Conservation (phyloP, 2,113 vertebrate species). For the Ailuropoda melanoleuca region DNA sequence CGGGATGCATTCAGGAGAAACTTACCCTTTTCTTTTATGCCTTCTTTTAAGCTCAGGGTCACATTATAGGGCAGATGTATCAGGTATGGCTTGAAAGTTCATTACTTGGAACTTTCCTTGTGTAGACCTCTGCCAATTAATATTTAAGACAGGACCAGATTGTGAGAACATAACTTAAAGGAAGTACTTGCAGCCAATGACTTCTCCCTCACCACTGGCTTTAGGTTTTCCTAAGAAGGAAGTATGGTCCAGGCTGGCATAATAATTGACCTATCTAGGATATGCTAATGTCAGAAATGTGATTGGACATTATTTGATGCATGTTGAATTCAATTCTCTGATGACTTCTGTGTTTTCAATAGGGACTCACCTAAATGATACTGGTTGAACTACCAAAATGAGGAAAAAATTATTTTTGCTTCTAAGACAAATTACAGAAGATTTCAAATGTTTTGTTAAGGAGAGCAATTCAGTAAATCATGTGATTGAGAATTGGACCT, state of each 20-base stretch:
- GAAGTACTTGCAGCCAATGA: background rate
- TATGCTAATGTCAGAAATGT: background rate
- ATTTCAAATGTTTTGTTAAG: conserved; percentile 2
- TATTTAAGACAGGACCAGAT: background rate
- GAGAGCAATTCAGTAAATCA: background rate
- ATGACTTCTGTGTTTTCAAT: background rate
- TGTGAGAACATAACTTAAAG: background rate
- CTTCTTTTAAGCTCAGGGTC: background rate
- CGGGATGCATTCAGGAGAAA: background rate
- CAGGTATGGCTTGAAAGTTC: background rate
- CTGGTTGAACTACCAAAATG: background rate
- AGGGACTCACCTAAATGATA: background rate
- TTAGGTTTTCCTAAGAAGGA: background rate
- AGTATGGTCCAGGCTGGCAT: background rate
- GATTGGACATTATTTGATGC: background rate
- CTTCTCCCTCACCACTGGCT: background rate
- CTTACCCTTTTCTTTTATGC: background rate
- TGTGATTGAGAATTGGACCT: background rate
- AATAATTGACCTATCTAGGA: background rate
- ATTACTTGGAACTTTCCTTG: background rate
- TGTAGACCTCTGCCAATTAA: background rate
- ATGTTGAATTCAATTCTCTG: background rate
- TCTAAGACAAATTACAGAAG: background rate
- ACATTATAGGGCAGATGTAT: background rate
- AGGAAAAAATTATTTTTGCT: background rate